These are phyloP conservation scores for Kryptolebias ocellatus DNA, from an alignment of 2,797 vertebrate genomes.

Conservation along the genomic window DNA sequence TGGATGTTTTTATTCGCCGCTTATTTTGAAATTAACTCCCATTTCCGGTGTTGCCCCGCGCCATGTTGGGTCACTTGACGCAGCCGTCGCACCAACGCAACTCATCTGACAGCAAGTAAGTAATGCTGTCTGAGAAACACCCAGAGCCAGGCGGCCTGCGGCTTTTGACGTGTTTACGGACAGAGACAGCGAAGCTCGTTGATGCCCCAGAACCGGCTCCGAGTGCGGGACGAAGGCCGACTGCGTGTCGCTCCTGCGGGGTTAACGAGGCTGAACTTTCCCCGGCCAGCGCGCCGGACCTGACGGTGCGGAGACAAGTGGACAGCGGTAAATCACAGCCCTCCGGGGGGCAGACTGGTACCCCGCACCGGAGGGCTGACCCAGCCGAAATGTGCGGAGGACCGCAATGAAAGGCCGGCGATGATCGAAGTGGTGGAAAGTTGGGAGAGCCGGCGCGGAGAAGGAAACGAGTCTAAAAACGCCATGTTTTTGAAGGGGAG, in stretches of 20 bases:
- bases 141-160: background rate
- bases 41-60: constrained; percentile 31
- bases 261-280: constrained; percentile 33
- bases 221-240: background rate
- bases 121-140: background rate
- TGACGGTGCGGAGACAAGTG: too few relatives aligned
- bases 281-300: background rate
- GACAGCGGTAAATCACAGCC: background rate
- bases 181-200: background rate
- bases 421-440: constrained; percentile 58
- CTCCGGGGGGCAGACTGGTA: background rate
- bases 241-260: background rate
- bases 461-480: background rate
- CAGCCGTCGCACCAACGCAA: constrained; percentile 6
- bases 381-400: background rate
- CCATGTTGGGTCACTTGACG: background rate
- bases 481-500: background rate
- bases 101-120: background rate
- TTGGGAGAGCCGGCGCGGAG: constrained; percentile 50
- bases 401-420: constrained; percentile 13
- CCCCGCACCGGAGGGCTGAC: background rate
- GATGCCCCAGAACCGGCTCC: background rate
- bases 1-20: too few relatives aligned
- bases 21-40: constrained; percentile 21
- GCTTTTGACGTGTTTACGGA: background rate